phyloP scores from a whole-genome alignment of 2,113 vertebrate genomes.

The Melierax canorus region DNA sequence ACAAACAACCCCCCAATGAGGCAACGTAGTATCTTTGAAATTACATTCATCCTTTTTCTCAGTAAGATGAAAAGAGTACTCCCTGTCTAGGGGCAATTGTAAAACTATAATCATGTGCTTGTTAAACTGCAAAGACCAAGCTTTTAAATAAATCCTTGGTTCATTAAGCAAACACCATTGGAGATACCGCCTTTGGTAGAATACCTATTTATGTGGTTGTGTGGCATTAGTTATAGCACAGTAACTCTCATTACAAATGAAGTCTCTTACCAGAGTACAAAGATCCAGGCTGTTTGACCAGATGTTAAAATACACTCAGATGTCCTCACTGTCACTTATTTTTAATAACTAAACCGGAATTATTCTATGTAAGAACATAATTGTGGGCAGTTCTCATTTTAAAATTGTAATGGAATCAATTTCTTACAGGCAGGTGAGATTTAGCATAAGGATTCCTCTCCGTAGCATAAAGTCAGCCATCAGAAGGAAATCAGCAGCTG shows the following conservation, averaged over 20 bases:
- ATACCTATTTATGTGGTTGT: background rate
- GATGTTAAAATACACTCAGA: background rate
- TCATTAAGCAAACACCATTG: background rate
- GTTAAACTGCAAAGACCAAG: background rate
- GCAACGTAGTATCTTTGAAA: background rate
- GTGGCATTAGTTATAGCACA: background rate
- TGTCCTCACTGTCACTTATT: background rate
- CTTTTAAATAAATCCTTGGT: background rate
- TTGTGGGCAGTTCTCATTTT: background rate
- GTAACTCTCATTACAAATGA: background rate
- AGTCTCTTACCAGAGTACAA: background rate
- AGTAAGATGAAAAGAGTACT: background rate
- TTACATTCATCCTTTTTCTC: background rate
- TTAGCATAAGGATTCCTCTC: background rate
- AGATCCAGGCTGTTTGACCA: background rate
- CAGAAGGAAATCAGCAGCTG: constrained; percentile 38
- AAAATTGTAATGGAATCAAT: background rate
- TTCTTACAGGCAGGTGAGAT: constrained; percentile 8
- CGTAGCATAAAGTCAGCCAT: background rate
- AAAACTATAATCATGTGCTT: background rate
- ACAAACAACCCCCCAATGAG: background rate
- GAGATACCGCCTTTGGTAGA: background rate
- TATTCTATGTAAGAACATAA: background rate
- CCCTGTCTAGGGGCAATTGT: background rate
- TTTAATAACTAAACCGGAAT: background rate